Conservation (phyloP, 2,888 invertebrate genomes). For the Sicus ferrugineus region DNA sequence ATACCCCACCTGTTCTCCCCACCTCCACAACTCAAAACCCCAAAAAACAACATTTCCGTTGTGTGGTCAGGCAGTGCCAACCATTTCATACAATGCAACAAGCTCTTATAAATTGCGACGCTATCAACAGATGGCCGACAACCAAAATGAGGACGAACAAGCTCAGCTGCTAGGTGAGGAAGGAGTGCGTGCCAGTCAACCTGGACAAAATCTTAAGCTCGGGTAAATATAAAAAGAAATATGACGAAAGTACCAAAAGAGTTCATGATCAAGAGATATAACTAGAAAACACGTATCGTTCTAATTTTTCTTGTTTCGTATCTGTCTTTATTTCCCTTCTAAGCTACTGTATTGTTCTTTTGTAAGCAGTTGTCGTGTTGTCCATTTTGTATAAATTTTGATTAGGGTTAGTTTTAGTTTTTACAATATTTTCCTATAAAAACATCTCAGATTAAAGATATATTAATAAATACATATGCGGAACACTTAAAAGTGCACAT, state of each 20-base stretch:
- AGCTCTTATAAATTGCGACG: conserved; percentile 64
- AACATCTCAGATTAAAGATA: not conserved
- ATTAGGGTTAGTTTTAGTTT: conserved; percentile 26
- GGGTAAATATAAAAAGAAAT: conserved; percentile 77
- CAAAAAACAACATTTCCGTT: conserved; percentile 66
- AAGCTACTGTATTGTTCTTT: conserved; percentile 3
- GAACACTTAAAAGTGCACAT: conserved; percentile 49
- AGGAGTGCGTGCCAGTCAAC: conserved; percentile 80
- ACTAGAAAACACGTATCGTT: not conserved
- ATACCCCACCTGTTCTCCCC: conserved; percentile 8
- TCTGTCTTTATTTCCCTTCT: not conserved
- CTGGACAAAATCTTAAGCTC: conserved; percentile 94
- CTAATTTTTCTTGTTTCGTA: not conserved
- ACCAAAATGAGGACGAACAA: conserved; percentile 94
- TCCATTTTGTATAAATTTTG: conserved; percentile 28
- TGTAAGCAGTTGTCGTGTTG: conserved; percentile 2
- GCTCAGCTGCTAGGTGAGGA: conserved; percentile 96
- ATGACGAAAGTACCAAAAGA: conserved; percentile 38
- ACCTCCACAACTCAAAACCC: conserved; percentile 16
- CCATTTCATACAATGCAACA: conserved; percentile 59
- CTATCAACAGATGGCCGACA: conserved; percentile 90
- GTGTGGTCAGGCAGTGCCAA: conserved; percentile 70
- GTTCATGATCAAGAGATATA: conserved; percentile 29
- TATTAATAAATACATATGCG: conserved; percentile 25
- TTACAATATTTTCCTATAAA: conserved; percentile 1